Evolutionary conservation across 2,113 vertebrate species (phyloP).

Genomic region (Sander lucioperca): DNA sequence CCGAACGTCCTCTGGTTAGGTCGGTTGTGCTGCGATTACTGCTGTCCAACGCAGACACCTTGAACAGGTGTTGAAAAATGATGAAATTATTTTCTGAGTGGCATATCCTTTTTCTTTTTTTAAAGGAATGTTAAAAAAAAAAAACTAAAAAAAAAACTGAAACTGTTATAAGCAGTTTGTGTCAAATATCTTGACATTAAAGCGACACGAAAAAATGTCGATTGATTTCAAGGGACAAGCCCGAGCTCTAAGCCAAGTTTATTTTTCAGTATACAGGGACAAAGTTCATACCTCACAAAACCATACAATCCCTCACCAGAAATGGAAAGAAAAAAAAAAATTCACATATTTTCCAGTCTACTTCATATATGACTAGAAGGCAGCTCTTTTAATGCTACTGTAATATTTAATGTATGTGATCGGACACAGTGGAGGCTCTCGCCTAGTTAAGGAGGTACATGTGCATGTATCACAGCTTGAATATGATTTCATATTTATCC

Average conservation of each 20-base stretch:
- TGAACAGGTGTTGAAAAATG: not conserved
- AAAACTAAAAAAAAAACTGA: not conserved
- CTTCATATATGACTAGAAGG: constrained; percentile 67
- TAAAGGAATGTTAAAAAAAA: constrained; percentile 21
- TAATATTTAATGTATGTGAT: constrained; percentile 80
- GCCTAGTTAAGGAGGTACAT: constrained; percentile 42
- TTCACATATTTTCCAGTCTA: constrained; percentile 33
- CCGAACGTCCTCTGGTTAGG: not conserved
- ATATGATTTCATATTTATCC: constrained; percentile 78
- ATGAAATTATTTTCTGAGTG: constrained; percentile 20
- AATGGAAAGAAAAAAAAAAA: constrained; percentile 22
- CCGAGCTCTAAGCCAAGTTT: constrained; percentile 56
- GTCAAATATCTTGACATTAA: constrained; percentile 39
- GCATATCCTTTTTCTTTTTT: not conserved
- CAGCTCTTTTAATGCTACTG: constrained; percentile 83
- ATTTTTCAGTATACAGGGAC: constrained; percentile 34
- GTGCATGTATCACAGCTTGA: constrained; percentile 54
- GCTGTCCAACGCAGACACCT: not conserved
- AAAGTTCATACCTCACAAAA: constrained; percentile 77
- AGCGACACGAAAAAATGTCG: constrained; percentile 30
- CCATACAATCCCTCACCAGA: constrained; percentile 48
- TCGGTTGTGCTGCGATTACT: not conserved
- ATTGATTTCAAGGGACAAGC: constrained; percentile 39
- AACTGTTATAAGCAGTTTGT: not conserved
- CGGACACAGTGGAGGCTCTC: constrained; percentile 31